Evolutionary conservation across 1,140 invertebrate genomes (phyloP), one percentile per base, ranked within the genome.

Genomic region (Cotesia chilonis): DNA sequence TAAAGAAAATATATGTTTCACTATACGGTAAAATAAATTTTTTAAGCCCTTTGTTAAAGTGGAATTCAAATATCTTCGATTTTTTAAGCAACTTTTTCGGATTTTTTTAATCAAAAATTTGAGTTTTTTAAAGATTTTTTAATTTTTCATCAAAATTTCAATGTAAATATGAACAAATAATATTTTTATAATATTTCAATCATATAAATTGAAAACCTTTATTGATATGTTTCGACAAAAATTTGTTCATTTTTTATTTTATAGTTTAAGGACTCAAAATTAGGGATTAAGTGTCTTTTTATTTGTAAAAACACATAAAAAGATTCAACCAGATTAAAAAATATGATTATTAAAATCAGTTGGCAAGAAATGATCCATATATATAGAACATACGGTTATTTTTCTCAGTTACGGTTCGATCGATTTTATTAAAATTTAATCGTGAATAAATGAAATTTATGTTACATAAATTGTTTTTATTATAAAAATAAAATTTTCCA

Each of bases 11-110:
- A 28, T 2, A 2, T 28, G 28, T 28, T 28, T 28, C 3, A 20
- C 28, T 63, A 28, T 1, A 28, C 17, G 0, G 7, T 63, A 63
- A 63, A 17, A 20, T 4, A 63, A 63, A 63, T 63, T 63, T 63
- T 63, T 28, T 63, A 63, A 28, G 60, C 60, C 1, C 36, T 35
- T 35, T 35, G 1, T 28, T 0, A 37, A 28, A 63, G 1, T 63
- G 28, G 60, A 2, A 63, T 63, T 63, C 60, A 35, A 63, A 6
- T 63, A 37, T 63, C 60, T 63, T 63, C 60, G 7, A 12, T 28
- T 35, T 17, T 63, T 63, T 35, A 35, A 63, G 60, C 60, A 20
- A 63, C 60, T 63, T 63, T 63, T 63, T 63, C 60, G 36, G 3
- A 63, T 35, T 35, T 28, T 28, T 63, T 28, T 61, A 35, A 61